Percentiles rank a stretch among this genome's conserved stretches.
phyloP scores from a whole-genome alignment of 2,797 vertebrate species.

The Holocentrus rufus region DNA sequence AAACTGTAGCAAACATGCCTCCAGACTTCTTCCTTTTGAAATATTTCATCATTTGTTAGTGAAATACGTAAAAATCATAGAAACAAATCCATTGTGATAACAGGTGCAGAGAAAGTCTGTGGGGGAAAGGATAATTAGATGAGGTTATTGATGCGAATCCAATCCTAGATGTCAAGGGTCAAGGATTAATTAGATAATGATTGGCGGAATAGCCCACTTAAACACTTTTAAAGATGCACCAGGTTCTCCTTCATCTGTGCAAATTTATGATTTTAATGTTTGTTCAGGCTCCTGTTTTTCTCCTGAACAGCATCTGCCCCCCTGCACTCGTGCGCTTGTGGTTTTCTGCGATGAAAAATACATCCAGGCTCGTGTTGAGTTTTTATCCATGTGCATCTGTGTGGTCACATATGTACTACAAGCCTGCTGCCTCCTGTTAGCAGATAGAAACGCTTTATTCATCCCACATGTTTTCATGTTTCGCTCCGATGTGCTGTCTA shows the following conservation, averaged over 20 bases:
- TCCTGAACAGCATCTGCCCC: neutral
- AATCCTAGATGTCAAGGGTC: conserved; percentile 1
- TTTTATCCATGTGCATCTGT: neutral
- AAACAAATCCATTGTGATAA: conserved; percentile 12
- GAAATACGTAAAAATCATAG: conserved; percentile 15
- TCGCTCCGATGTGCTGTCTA: too few relatives aligned
- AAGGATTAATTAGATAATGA: conserved; percentile 5
- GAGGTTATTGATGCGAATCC: conserved; percentile 4
- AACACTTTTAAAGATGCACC: too few relatives aligned
- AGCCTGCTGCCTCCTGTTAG: neutral
- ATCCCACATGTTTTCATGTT: too few relatives aligned
- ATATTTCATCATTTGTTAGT: neutral
- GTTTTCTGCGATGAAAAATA: conserved; percentile 36
- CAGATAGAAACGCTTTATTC: too few relatives aligned
- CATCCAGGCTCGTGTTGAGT: conserved; percentile 26
- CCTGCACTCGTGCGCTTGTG: conserved; percentile 32
- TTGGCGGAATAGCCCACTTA: neutral
- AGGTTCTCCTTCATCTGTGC: neutral
- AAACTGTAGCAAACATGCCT: conserved; percentile 2
- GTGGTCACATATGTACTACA: conserved; percentile 21
- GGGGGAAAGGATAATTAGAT: conserved; percentile 4
- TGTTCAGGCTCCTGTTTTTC: neutral
- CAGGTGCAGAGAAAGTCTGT: conserved; percentile 6
- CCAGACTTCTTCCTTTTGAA: conserved; percentile 4
- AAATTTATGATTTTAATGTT: neutral